phyloP scores from a whole-genome alignment of 1,140 invertebrate species.

The Lerema accius region DNA sequence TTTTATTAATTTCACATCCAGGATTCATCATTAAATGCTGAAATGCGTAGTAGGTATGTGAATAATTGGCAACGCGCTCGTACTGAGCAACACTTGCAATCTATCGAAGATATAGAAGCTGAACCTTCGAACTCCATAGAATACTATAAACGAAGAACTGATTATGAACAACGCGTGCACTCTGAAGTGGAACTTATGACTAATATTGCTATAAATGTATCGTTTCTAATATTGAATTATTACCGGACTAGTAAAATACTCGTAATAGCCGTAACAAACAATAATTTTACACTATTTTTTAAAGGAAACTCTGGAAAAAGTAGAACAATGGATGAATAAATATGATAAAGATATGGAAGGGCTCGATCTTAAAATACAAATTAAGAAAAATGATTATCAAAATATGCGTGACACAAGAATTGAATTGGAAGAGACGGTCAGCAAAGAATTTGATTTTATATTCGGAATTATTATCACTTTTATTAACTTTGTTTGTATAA shows the following conservation, averaged over 20 bases:
- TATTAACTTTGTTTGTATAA: too few species aligned
- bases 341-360: slow-evolving; percentile 58
- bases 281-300: too few species aligned
- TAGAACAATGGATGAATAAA: slow-evolving; percentile 55
- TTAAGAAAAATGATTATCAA: slow-evolving; percentile 44
- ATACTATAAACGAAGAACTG: slow-evolving; percentile 44
- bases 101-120: slow-evolving; percentile 44
- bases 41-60: slow-evolving; percentile 50
- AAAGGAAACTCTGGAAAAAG: slow-evolving; percentile 53
- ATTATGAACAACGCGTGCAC: slow-evolving; percentile 59
- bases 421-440: slow-evolving; percentile 48
- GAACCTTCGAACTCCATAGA: slow-evolving; percentile 36
- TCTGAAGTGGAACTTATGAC: slow-evolving; percentile 55
- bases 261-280: too few species aligned
- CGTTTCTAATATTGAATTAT: too few species aligned
- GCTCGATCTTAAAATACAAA: slow-evolving; percentile 54
- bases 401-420: slow-evolving; percentile 34
- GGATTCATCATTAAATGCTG: slow-evolving; percentile 57
- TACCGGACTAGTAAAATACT: too few species aligned
- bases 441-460: too few species aligned
- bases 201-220: slow-evolving; percentile 56
- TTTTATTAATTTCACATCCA: too few species aligned
- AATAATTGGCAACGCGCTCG: slow-evolving; percentile 55
- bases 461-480: too few species aligned
- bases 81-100: slow-evolving; percentile 50